Evolutionary conservation across 2,113 vertebrate genomes (phyloP).

Genomic region (Anarhynchus alexandrinus): DNA sequence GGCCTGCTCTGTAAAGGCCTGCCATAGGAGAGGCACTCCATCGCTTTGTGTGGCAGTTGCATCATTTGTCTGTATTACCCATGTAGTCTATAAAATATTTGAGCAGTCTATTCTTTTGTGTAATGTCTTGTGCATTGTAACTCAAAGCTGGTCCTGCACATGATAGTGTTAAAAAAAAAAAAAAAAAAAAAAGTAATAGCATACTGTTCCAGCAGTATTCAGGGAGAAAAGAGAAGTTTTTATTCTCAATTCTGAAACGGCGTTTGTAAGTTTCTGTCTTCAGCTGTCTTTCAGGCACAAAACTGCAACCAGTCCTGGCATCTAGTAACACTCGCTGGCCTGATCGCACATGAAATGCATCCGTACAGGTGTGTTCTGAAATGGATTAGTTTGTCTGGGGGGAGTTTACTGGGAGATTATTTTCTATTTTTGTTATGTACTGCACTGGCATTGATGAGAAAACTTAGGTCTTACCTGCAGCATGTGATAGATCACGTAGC

Average conservation of each 20-base stretch:
- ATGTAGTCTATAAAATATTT: neutral
- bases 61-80: neutral
- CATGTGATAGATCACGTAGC: neutral
- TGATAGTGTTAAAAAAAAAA: neutral
- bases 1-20: neutral
- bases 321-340: neutral
- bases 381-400: fast-evolving
- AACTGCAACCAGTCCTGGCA: neutral
- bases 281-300: neutral
- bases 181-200: neutral
- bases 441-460: fast-evolving
- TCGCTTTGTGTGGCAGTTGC: neutral
- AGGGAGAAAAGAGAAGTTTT: neutral
- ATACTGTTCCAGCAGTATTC: neutral
- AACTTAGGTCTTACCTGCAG: neutral
- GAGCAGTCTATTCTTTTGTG: neutral
- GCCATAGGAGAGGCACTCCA: neutral
- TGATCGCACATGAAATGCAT: neutral
- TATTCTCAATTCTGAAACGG: fast-evolving
- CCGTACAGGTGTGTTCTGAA: neutral
- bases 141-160: neutral
- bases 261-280: neutral
- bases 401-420: neutral
- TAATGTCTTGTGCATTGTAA: neutral
- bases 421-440: neutral